Percentiles rank a stretch among this genome's conserved stretches.
These are phyloP conservation scores for Drosophila gunungcola DNA, from an alignment of 1,140 invertebrate genomes.

Conservation along the genomic window DNA sequence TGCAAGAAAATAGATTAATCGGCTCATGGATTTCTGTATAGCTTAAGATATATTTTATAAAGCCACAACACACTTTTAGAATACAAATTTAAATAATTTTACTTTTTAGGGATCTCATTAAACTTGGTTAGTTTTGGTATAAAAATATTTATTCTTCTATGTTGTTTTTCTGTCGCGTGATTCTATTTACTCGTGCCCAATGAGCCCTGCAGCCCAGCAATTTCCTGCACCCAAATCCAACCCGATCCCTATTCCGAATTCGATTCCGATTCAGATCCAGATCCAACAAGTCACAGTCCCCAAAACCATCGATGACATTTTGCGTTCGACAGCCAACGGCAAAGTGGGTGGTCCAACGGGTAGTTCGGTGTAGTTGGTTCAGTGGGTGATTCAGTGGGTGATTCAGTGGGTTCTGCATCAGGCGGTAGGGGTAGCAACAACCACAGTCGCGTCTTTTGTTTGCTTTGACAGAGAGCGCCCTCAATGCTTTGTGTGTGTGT, in stretches of 20 bases:
- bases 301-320: constrained; percentile 40
- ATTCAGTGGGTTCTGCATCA: background rate
- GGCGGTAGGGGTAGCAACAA: constrained; percentile 30
- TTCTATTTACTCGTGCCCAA: constrained; percentile 48
- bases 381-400: constrained; percentile 1
- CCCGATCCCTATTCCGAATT: constrained; percentile 5
- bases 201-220: constrained; percentile 47
- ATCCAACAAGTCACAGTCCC: constrained; percentile 50
- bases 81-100: too few species aligned
- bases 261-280: constrained; percentile 24
- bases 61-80: too few species aligned
- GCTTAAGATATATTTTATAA: too few species aligned
- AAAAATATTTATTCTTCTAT: background rate
- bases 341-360: constrained; percentile 1
- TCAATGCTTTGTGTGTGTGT: constrained; percentile 25
- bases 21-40: too few species aligned
- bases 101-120: too few species aligned
- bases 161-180: background rate
- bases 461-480: constrained; percentile 56
- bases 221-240: constrained; percentile 10
- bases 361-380: background rate
- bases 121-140: too few species aligned
- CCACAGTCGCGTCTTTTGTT: constrained; percentile 83
- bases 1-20: too few species aligned
- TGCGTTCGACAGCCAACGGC: constrained; percentile 48